Evolutionary conservation across 1,140 invertebrate species (phyloP).

Genomic region (Apis dorsata): DNA sequence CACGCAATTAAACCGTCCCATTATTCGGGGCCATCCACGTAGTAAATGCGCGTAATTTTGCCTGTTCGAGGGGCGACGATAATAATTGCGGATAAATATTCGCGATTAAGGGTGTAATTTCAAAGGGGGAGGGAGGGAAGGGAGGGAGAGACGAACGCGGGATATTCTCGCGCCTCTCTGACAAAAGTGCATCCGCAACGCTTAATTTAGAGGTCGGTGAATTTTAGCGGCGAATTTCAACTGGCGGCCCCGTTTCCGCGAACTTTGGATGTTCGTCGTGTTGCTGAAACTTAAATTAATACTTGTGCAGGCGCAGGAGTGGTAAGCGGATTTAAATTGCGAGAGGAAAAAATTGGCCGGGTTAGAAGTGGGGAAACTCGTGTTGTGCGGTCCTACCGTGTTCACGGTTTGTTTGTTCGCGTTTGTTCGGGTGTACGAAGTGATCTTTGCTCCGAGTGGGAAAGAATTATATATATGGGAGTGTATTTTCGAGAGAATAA

Average conservation of each 20-base stretch:
- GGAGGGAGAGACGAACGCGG: neutral
- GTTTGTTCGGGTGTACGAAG: too few relatives aligned
- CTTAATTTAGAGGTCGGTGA: neutral
- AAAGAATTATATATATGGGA: too few relatives aligned
- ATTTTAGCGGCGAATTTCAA: neutral
- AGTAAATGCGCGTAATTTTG: conserved; percentile 36
- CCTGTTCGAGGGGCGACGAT: conserved; percentile 36
- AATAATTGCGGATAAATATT: conserved; percentile 48
- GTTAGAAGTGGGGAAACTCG: neutral
- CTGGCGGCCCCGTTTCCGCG: neutral
- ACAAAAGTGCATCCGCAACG: neutral
- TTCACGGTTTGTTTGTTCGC: neutral
- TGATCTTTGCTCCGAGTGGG: too few relatives aligned
- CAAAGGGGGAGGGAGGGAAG: neutral
- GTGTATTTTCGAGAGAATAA: too few relatives aligned
- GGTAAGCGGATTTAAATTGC: conserved; percentile 31
- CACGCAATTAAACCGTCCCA: conserved; percentile 56
- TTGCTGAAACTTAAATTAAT: conserved; percentile 31
- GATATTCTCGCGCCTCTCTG: conserved; percentile 12
- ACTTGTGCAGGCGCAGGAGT: neutral
- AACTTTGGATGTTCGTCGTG: conserved; percentile 7
- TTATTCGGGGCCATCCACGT: conserved; percentile 42
- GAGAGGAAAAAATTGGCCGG: neutral
- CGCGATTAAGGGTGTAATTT: conserved; percentile 44
- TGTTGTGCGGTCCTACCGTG: neutral